A percentile compares a stretch with the other conserved stretches of the same genome.
These are phyloP conservation scores for Scaptomyza caliginosa DNA, from an alignment of 2,888 invertebrate genomes.

Conservation along the genomic window DNA sequence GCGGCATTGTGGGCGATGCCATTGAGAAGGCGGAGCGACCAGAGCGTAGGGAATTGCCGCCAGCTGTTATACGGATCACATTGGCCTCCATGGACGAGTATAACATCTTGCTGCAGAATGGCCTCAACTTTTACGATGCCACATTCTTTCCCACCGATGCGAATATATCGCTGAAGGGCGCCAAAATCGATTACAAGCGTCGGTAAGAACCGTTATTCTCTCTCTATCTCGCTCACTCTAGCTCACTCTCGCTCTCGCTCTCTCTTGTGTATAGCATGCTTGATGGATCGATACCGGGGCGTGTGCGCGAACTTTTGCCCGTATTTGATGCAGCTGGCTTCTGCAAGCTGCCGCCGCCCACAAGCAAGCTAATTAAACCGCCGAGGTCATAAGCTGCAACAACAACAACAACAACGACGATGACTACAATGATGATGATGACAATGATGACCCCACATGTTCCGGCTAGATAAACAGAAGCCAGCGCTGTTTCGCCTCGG, in stretches of 20 bases:
- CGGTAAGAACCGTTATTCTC: slow-evolving; percentile 66
- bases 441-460: slow-evolving; percentile 48
- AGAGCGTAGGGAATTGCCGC: slow-evolving; percentile 85
- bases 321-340: slow-evolving; percentile 95
- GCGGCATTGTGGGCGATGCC: slow-evolving; percentile 60
- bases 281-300: slow-evolving; percentile 88
- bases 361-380: slow-evolving; percentile 90
- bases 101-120: slow-evolving; percentile 91
- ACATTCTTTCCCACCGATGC: slow-evolving; percentile 94
- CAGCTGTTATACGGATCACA: slow-evolving; percentile 89
- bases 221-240: neutral
- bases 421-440: slow-evolving; percentile 3
- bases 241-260: neutral
- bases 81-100: slow-evolving; percentile 91
- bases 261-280: slow-evolving; percentile 85
- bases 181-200: slow-evolving; percentile 85
- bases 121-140: slow-evolving; percentile 94
- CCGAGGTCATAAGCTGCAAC: slow-evolving; percentile 76
- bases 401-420: slow-evolving; percentile 11
- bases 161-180: slow-evolving; percentile 87
- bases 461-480: slow-evolving; percentile 46
- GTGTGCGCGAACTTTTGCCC: slow-evolving; percentile 90
- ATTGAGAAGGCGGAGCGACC: slow-evolving; percentile 68
- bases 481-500: slow-evolving; percentile 2
- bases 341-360: slow-evolving; percentile 91